phyloP scores from a whole-genome alignment of 2,888 invertebrate species.

The Nephrocerus scutellatus region DNA sequence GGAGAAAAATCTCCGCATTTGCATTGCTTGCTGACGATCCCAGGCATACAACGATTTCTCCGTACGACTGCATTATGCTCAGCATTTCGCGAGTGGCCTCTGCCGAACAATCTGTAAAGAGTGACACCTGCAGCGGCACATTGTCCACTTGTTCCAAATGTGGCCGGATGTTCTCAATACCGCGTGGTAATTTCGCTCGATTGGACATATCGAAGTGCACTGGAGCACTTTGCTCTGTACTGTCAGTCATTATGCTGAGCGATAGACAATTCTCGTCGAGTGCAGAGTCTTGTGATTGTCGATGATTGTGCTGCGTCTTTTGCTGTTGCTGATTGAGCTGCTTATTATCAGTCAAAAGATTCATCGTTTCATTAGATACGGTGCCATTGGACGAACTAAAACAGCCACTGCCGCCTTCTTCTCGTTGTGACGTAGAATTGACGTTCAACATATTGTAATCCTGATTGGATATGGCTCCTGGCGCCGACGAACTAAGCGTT shows the following conservation, averaged over 20 bases:
- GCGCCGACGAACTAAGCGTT: constrained; percentile 76
- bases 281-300: constrained; percentile 53
- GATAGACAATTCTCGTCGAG: constrained; percentile 66
- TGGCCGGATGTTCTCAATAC: constrained; percentile 93
- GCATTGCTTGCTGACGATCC: constrained; percentile 82
- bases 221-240: constrained; percentile 85
- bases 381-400: constrained; percentile 22
- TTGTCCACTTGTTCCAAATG: constrained; percentile 94
- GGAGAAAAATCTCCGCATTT: constrained; percentile 88
- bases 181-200: constrained; percentile 88
- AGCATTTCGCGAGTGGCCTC: constrained; percentile 86
- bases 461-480: constrained; percentile 64
- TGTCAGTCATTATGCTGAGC: constrained; percentile 77
- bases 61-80: constrained; percentile 90
- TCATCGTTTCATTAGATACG: constrained; percentile 27
- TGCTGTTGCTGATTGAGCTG: constrained; percentile 16
- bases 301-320: constrained; percentile 31
- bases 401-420: no score
- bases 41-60: constrained; percentile 90
- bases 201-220: constrained; percentile 91
- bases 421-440: no score
- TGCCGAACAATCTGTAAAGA: constrained; percentile 97
- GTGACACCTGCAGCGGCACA: constrained; percentile 90
- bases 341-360: constrained; percentile 11
- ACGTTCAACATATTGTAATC: constrained; percentile 33